These are phyloP conservation scores for Arenaria interpres DNA, from an alignment of 2,113 vertebrate genomes.

Conservation along the genomic window DNA sequence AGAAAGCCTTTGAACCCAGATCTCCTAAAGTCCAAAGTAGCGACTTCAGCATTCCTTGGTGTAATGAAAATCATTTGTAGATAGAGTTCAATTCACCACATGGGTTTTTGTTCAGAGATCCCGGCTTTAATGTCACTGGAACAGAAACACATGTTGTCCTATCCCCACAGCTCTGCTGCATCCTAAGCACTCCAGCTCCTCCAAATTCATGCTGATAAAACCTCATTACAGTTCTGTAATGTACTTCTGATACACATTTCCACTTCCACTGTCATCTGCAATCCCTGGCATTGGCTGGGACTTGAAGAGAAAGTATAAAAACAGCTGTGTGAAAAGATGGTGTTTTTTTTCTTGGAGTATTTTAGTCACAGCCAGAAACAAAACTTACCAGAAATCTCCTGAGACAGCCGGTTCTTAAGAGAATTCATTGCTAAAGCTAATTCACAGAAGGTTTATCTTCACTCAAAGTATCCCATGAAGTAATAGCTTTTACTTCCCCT, in stretches of 20 bases:
- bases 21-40: neutral
- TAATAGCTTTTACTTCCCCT: neutral
- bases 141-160: neutral
- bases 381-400: neutral
- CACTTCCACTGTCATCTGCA: conserved; percentile 7
- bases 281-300: neutral
- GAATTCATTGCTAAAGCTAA: neutral
- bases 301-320: conserved; percentile 22
- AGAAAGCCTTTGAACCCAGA: neutral
- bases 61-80: neutral
- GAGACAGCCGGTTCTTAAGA: neutral
- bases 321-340: neutral
- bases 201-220: conserved; percentile 42
- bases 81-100: neutral
- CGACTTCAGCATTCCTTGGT: neutral
- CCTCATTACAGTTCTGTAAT: conserved; percentile 37
- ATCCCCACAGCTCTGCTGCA: neutral
- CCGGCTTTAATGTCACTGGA: neutral
- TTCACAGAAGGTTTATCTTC: neutral
- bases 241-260: neutral
- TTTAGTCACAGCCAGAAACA: neutral
- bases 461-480: neutral
- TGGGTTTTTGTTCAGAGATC: neutral
- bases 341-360: neutral
- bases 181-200: neutral